Conservation (phyloP, 2,888 invertebrate species). For the Neoaliturus tenellus region DNA sequence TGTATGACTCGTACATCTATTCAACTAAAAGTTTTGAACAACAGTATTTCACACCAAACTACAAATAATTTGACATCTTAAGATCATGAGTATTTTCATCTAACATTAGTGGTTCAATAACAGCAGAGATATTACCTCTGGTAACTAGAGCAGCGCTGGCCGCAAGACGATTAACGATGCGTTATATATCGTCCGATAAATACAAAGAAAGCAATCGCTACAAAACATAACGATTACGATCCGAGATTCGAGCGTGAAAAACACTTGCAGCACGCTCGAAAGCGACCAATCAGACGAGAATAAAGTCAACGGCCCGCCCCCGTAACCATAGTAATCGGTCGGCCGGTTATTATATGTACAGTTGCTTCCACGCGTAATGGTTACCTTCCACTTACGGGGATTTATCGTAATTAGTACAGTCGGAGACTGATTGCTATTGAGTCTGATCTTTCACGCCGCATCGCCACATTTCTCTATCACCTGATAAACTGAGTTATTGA, state of each 20-base stretch:
- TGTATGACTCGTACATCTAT: no score
- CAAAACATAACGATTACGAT: conserved; percentile 54
- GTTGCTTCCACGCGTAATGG: conserved; percentile 12
- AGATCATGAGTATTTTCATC: no score
- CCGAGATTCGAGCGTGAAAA: conserved; percentile 54
- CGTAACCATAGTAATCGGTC: conserved; percentile 57
- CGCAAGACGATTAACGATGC: background rate
- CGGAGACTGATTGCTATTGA: conserved; percentile 41
- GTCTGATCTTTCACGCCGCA: conserved; percentile 8
- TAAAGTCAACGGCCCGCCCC: conserved; percentile 58
- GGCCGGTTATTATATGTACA: conserved; percentile 57
- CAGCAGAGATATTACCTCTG: no score
- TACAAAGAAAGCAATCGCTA: conserved; percentile 54
- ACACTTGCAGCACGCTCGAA: conserved; percentile 57
- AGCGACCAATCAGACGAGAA: conserved; percentile 57
- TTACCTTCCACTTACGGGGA: conserved; percentile 45
- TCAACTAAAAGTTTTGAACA: no score
- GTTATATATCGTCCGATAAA: conserved; percentile 47
- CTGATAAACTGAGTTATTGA: background rate
- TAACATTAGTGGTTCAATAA: no score
- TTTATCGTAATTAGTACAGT: conserved; percentile 56
- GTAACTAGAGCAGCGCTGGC: background rate
- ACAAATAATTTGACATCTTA: no score
- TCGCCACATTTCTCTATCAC: background rate
- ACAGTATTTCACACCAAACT: no score